Conservation (phyloP, 2,797 vertebrate species). For the Arctocebus calabarensis region DNA sequence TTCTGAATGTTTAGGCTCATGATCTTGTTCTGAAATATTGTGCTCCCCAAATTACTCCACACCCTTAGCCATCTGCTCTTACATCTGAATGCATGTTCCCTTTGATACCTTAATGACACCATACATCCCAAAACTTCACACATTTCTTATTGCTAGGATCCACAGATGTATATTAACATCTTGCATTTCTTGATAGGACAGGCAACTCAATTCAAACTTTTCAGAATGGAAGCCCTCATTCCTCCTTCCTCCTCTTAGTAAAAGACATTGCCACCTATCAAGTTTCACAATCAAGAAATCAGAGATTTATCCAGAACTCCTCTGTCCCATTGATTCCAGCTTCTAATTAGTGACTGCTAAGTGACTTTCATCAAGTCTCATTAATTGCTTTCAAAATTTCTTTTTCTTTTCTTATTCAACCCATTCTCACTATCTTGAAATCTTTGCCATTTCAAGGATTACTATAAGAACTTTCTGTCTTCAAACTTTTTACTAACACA, state of each 20-base stretch:
- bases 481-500: background rate
- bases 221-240: background rate
- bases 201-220: background rate
- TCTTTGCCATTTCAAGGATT: background rate
- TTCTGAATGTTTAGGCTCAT: background rate
- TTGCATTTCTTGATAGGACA: background rate
- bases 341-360: background rate
- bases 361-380: background rate
- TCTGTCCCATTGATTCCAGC: background rate
- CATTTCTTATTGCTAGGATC: background rate
- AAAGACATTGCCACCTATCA: background rate
- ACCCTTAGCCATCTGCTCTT: background rate
- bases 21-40: conserved; percentile 22
- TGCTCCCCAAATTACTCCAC: background rate
- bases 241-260: background rate
- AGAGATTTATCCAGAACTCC: background rate
- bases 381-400: background rate
- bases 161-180: background rate
- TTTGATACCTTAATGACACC: background rate
- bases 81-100: background rate
- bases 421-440: background rate
- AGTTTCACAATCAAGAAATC: background rate
- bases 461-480: background rate
- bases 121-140: background rate
- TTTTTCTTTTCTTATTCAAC: background rate